These are phyloP conservation scores for Xestia xanthographa DNA, from an alignment of 2,888 invertebrate species.

Conservation along the genomic window DNA sequence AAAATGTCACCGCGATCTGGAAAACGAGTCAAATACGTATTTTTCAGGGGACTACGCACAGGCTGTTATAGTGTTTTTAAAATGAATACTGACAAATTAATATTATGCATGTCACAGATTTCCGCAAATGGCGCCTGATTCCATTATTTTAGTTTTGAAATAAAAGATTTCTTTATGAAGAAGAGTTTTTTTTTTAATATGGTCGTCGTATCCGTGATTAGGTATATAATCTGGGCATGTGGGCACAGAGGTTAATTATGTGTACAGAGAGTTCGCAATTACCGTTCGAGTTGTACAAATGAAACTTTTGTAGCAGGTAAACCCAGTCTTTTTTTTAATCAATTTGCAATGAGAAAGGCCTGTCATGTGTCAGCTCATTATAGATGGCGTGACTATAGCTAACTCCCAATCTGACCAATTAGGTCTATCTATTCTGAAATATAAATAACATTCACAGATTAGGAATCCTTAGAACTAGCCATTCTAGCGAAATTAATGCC, in stretches of 20 bases:
- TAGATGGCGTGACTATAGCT: background rate
- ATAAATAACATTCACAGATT: background rate
- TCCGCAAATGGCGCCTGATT: no score
- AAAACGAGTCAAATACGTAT: conserved; percentile 46
- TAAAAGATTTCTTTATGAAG: background rate
- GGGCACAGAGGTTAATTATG: background rate
- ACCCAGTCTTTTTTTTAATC: background rate
- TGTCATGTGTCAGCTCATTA: background rate
- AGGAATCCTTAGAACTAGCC: background rate
- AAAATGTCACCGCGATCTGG: conserved; percentile 63
- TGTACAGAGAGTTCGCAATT: background rate
- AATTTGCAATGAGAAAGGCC: background rate
- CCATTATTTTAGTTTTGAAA: background rate
- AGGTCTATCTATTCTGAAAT: background rate
- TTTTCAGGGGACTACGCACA: conserved; percentile 14
- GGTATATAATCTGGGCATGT: background rate
- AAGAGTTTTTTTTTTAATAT: conserved; percentile 13
- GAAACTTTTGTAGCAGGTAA: background rate
- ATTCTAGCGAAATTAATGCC: background rate
- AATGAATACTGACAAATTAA: conserved; percentile 19
- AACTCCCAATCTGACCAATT: background rate
- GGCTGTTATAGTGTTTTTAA: conserved; percentile 21
- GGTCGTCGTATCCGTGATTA: background rate
- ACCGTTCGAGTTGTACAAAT: background rate
- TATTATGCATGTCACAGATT: background rate